Percentiles rank a stretch among this genome's conserved stretches.
Evolutionary conservation across 2,888 invertebrate species (phyloP).

Genomic region (Subacronicta megacephala): DNA sequence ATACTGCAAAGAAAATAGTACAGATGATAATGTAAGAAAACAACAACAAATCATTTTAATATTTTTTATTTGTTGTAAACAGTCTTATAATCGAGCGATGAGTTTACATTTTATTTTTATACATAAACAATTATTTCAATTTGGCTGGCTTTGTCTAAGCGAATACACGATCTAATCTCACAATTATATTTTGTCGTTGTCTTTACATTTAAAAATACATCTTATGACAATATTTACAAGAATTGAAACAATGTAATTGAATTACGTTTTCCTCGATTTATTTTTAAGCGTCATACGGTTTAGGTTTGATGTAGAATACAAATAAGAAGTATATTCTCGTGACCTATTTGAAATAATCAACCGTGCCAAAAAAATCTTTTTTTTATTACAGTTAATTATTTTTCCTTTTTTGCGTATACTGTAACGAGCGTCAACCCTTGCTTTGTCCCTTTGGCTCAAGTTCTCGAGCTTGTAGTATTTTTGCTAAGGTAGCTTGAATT

Average conservation of each 20-base stretch:
- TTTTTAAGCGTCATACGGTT: slow-evolving; percentile 61
- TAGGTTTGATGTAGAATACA: slow-evolving; percentile 42
- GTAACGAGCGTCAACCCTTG: too few species aligned
- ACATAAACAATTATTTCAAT: slow-evolving; percentile 81
- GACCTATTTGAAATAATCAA: too few species aligned
- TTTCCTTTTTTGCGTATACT: too few species aligned
- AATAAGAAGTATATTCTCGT: too few species aligned
- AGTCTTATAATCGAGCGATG: slow-evolving; percentile 87
- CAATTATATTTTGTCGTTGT: slow-evolving; percentile 75
- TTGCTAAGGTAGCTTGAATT: too few species aligned
- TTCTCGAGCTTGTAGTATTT: too few species aligned
- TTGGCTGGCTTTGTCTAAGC: slow-evolving; percentile 85
- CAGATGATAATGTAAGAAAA: slow-evolving; percentile 1
- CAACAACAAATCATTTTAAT: slow-evolving; percentile 51
- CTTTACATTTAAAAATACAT: slow-evolving; percentile 68
- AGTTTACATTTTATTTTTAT: slow-evolving; percentile 74
- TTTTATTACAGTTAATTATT: too few species aligned
- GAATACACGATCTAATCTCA: slow-evolving; percentile 78
- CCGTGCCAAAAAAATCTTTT: too few species aligned
- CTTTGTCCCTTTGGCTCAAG: too few species aligned
- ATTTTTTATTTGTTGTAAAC: slow-evolving; percentile 85
- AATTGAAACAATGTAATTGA: slow-evolving; percentile 81
- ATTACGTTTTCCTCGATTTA: slow-evolving; percentile 69
- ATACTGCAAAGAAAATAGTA: too few species aligned
- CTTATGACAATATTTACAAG: slow-evolving; percentile 81